A percentile compares a stretch with the other conserved stretches of the same genome.
These are phyloP conservation scores for Ceratosolen fusciceps DNA, from an alignment of 1,140 invertebrate species.

Conservation along the genomic window DNA sequence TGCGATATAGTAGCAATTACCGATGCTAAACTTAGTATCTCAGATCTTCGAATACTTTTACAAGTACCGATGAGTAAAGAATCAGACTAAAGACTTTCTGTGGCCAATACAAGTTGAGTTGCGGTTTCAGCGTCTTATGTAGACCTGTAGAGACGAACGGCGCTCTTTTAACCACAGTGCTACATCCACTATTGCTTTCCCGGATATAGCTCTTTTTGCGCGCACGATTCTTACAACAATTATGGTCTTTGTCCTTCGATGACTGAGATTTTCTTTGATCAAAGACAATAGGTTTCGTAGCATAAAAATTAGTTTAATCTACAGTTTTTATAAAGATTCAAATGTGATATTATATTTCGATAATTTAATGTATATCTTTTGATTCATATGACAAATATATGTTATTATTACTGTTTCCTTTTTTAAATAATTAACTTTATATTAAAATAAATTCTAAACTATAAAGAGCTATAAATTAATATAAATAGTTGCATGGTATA, in stretches of 20 bases:
- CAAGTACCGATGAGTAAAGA: conserved; percentile 45
- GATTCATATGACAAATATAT: no score
- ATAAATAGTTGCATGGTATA: no score
- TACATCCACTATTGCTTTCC: neutral
- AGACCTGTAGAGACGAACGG: conserved; percentile 15
- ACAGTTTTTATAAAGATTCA: no score
- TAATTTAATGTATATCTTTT: no score
- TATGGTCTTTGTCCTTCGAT: neutral
- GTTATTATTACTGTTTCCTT: no score
- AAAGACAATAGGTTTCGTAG: neutral
- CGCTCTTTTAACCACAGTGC: neutral
- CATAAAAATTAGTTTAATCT: no score
- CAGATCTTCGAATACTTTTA: no score
- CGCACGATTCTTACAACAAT: neutral
- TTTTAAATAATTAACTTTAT: no score
- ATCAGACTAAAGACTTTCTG: conserved; percentile 36
- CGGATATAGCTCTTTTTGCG: conserved; percentile 14
- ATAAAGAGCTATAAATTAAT: no score
- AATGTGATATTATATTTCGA: no score
- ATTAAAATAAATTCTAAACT: no score
- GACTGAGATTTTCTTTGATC: neutral
- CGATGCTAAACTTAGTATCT: conserved; percentile 19
- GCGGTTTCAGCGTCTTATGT: conserved; percentile 34
- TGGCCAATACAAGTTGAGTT: conserved; percentile 23
- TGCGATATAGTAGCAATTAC: conserved; percentile 20